These are phyloP conservation scores for Champsocephalus gunnari DNA, from an alignment of 2,797 vertebrate species.

Conservation along the genomic window DNA sequence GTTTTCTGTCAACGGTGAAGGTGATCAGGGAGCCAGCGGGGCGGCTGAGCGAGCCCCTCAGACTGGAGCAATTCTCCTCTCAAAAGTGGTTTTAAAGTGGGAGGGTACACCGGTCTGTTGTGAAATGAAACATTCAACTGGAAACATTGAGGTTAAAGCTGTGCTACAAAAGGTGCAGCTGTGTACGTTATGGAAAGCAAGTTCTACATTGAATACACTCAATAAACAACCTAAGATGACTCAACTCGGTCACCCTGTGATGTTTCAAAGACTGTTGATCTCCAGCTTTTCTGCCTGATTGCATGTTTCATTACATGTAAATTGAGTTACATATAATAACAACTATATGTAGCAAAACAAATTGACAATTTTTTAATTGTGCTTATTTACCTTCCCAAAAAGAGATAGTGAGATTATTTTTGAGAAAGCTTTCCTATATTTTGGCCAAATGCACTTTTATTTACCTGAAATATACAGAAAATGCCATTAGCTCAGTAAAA, in stretches of 20 bases:
- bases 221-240: neutral
- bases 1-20: conserved; percentile 33
- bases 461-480: neutral
- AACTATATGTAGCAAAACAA: neutral
- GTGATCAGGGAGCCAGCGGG: conserved; percentile 58
- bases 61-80: conserved; percentile 4
- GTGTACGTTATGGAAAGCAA: neutral
- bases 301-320: no score
- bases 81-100: conserved; percentile 24
- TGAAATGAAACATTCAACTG: conserved; percentile 30
- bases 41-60: conserved; percentile 30
- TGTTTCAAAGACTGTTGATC: neutral
- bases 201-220: neutral
- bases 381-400: neutral
- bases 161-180: conserved; percentile 21
- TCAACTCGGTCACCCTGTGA: neutral
- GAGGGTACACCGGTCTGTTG: conserved; percentile 22
- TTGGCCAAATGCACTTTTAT: neutral
- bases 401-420: no score
- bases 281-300: no score
- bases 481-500: neutral
- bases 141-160: conserved; percentile 18
- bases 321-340: neutral
- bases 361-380: neutral
- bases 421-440: neutral